phyloP scores from a whole-genome alignment of 1,140 invertebrate species.

The Oedothorax gibbosus region DNA sequence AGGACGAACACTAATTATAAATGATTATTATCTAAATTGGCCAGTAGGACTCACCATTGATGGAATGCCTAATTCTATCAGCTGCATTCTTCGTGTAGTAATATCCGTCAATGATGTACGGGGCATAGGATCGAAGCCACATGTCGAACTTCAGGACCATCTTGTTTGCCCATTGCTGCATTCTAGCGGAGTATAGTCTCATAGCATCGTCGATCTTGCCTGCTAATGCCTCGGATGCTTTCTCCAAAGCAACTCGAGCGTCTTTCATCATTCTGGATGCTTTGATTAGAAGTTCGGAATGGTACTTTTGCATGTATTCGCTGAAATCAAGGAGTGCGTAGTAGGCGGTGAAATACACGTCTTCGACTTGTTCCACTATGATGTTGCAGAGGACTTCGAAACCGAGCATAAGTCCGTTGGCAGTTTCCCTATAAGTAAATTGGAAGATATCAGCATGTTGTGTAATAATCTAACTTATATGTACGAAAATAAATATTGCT shows the following conservation, averaged over 20 bases:
- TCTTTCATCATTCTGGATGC: background rate
- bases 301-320: background rate
- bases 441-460: background rate
- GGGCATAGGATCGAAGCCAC: slow-evolving; percentile 32
- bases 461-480: background rate
- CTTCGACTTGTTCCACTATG: slow-evolving; percentile 19
- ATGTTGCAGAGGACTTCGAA: slow-evolving; percentile 35
- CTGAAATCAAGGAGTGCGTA: slow-evolving; percentile 8
- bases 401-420: background rate
- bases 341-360: slow-evolving; percentile 11
- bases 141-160: slow-evolving; percentile 28
- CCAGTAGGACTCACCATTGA: slow-evolving; percentile 15
- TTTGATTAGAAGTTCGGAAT: background rate
- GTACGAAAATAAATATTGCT: background rate
- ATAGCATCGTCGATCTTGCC: background rate
- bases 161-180: background rate
- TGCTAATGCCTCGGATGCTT: background rate
- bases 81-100: slow-evolving; percentile 41
- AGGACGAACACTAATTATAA: too few relatives aligned
- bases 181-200: background rate
- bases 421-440: slow-evolving; percentile 10
- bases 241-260: background rate
- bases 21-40: too few relatives aligned
- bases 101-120: slow-evolving; percentile 49
- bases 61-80: slow-evolving; percentile 20